A percentile compares a stretch with the other conserved stretches of the same genome.
Conservation (phyloP, 1,140 invertebrate genomes). For the Achroia grisella region DNA sequence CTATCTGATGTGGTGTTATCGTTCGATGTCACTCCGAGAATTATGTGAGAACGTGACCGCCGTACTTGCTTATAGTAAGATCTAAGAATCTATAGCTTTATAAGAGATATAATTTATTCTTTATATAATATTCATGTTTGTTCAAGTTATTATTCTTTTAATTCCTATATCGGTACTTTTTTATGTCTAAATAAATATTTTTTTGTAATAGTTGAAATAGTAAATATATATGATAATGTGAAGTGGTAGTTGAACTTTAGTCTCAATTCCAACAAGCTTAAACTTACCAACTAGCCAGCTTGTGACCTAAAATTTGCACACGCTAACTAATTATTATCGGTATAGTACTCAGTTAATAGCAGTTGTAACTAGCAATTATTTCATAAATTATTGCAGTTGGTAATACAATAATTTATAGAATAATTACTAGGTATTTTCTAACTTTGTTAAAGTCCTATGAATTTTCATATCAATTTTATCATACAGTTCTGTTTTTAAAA, state of each 20-base stretch:
- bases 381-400: neutral
- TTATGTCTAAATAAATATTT: no score
- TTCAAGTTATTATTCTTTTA: no score
- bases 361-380: slow-evolving; percentile 1
- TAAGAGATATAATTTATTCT: slow-evolving; percentile 9
- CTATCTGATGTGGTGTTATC: slow-evolving; percentile 37
- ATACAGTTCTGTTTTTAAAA: no score
- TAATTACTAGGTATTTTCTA: no score
- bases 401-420: no score
- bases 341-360: neutral
- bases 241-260: neutral
- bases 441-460: no score
- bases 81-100: slow-evolving; percentile 12
- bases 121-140: no score
- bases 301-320: slow-evolving; percentile 2
- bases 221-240: neutral
- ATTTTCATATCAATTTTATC: no score
- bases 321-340: neutral
- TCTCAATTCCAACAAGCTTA: neutral
- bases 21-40: slow-evolving; percentile 21
- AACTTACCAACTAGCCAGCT: neutral
- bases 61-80: slow-evolving; percentile 12
- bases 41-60: slow-evolving; percentile 40
- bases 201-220: no score
- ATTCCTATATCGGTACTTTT: no score